Percentiles rank a stretch among this genome's conserved stretches.
These are phyloP conservation scores for Gymnarchus niloticus DNA, from an alignment of 2,113 vertebrate species.

Conservation along the genomic window DNA sequence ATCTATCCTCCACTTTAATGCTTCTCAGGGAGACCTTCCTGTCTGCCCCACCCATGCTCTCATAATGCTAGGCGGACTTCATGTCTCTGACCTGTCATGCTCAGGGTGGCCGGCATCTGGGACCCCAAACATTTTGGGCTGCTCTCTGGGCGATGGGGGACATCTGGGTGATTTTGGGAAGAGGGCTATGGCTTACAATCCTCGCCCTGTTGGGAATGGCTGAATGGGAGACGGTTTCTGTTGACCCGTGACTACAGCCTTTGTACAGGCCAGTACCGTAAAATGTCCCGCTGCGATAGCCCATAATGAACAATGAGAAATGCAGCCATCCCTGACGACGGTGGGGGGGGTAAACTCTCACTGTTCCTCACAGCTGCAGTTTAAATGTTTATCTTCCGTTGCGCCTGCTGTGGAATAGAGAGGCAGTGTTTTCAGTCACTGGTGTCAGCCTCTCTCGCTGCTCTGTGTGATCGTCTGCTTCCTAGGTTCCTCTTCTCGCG, in stretches of 20 bases:
- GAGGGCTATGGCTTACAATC: background rate
- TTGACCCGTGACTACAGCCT: constrained; percentile 3
- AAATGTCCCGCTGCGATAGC: background rate
- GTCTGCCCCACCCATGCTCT: too few relatives aligned
- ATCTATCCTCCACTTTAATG: too few relatives aligned
- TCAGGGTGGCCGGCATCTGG: background rate
- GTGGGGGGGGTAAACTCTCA: background rate
- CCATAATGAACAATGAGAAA: constrained; percentile 12
- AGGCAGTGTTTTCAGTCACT: background rate
- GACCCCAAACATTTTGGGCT: background rate
- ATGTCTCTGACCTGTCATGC: background rate
- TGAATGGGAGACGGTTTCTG: background rate
- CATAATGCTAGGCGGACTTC: background rate
- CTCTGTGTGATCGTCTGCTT: background rate
- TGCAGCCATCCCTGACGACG: background rate
- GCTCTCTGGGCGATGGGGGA: background rate
- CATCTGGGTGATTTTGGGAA: background rate
- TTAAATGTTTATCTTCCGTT: background rate
- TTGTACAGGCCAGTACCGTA: constrained; percentile 7
- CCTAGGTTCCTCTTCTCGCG: background rate
- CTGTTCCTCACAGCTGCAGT: constrained; percentile 1
- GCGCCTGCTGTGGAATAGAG: background rate
- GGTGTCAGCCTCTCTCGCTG: background rate
- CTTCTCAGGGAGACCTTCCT: too few relatives aligned
- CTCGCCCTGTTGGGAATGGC: background rate